These are phyloP conservation scores for Caenorhabditis japonica DNA, from an alignment of 2,888 invertebrate genomes.

Conservation along the genomic window DNA sequence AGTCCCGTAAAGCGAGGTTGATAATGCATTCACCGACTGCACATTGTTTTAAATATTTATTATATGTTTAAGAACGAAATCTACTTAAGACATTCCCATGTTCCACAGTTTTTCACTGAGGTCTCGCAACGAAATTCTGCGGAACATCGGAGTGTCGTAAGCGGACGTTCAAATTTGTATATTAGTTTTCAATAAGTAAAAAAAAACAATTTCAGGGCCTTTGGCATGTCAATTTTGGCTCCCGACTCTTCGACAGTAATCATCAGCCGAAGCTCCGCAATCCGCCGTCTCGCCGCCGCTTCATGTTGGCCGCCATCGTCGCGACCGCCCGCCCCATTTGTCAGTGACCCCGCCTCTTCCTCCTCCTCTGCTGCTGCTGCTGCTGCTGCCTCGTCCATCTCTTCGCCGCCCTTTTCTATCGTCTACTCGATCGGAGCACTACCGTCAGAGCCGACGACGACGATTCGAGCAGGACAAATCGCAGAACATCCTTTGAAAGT, in stretches of 20 bases:
- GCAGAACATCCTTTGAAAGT: not conserved
- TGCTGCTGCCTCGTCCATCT: not conserved
- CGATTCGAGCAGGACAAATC: not conserved
- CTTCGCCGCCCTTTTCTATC: constrained; percentile 18
- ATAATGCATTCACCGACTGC: no score
- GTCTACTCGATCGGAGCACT: constrained; percentile 36
- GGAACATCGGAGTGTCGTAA: no score
- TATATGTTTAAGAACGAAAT: no score
- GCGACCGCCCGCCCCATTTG: constrained; percentile 21
- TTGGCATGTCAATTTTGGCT: constrained; percentile 39
- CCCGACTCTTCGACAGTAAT: constrained; percentile 15
- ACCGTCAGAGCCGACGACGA: constrained; percentile 27
- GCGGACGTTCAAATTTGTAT: no score
- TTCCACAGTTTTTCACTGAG: no score
- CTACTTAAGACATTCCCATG: no score
- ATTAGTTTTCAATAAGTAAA: no score
- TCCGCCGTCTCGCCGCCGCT: constrained; percentile 41
- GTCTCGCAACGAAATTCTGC: no score
- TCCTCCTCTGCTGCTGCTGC: not conserved
- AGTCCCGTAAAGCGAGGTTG: no score
- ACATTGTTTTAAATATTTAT: no score
- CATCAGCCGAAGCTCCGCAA: constrained; percentile 40
- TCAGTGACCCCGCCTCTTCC: not conserved
- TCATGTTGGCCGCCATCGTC: constrained; percentile 14
- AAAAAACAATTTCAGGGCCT: constrained; percentile 25